These are phyloP conservation scores for Thymelicus lineola DNA, from an alignment of 2,888 invertebrate species.

Conservation along the genomic window DNA sequence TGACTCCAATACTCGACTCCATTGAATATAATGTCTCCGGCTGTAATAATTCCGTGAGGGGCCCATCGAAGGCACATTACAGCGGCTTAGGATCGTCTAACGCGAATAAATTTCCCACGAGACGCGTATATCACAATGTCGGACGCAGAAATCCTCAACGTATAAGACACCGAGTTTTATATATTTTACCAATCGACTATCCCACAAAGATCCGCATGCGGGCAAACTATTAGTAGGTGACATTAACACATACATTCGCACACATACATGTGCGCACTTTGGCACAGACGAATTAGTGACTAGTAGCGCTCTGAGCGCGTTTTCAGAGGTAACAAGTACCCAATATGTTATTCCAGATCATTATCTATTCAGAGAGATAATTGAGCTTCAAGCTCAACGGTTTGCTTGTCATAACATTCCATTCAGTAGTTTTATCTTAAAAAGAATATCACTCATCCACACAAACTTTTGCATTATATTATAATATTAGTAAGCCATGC, in stretches of 20 bases:
- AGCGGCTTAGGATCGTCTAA: constrained; percentile 63
- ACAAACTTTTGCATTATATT: too few species aligned
- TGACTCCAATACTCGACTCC: neutral
- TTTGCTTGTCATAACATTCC: too few species aligned
- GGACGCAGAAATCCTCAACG: constrained; percentile 27
- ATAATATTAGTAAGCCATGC: too few species aligned
- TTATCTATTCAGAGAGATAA: too few species aligned
- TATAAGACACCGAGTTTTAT: constrained; percentile 34
- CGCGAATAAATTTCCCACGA: constrained; percentile 79
- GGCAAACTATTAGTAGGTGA: neutral
- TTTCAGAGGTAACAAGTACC: too few species aligned
- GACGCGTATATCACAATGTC: constrained; percentile 66
- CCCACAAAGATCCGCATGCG: neutral
- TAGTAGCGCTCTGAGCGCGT: too few species aligned
- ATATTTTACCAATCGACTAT: constrained; percentile 10
- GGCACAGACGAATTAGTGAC: too few species aligned
- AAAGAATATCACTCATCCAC: too few species aligned
- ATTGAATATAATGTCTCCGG: constrained; percentile 23
- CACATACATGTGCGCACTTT: neutral
- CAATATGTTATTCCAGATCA: too few species aligned
- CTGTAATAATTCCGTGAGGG: constrained; percentile 50
- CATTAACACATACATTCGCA: neutral
- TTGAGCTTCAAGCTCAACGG: too few species aligned
- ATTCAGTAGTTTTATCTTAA: too few species aligned
- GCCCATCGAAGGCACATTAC: constrained; percentile 71